These are phyloP conservation scores for Petrocephalus sullivani DNA, from an alignment of 2,797 vertebrate species.

Conservation along the genomic window DNA sequence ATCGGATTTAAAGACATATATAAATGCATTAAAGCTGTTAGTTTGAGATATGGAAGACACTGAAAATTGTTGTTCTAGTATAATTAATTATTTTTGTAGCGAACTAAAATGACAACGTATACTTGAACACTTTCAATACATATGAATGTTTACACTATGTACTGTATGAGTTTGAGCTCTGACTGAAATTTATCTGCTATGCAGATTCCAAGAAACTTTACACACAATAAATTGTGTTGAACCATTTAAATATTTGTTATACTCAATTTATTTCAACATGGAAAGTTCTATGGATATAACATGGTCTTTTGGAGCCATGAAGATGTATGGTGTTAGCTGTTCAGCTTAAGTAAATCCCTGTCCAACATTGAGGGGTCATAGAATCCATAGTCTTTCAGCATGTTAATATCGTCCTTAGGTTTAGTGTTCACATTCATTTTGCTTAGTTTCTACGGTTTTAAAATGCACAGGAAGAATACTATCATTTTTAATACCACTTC, in stretches of 20 bases:
- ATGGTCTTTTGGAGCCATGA: background rate
- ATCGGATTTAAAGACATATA: conserved; percentile 57
- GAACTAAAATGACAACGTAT: conserved; percentile 52
- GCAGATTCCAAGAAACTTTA: conserved; percentile 71
- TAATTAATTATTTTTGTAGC: conserved; percentile 53
- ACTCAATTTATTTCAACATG: conserved; percentile 10
- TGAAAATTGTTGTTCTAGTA: conserved; percentile 1
- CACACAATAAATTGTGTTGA: conserved; percentile 66
- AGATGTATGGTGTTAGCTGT: background rate
- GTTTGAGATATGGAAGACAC: background rate
- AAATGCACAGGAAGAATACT: background rate
- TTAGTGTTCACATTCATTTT: background rate
- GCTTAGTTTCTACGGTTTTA: background rate
- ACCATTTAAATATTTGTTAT: conserved; percentile 43
- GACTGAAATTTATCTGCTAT: conserved; percentile 64
- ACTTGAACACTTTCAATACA: conserved; percentile 61
- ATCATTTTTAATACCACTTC: background rate
- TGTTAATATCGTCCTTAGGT: background rate
- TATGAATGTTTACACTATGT: conserved; percentile 67
- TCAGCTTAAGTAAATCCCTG: background rate
- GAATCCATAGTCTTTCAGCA: background rate
- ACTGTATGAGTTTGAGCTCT: conserved; percentile 52
- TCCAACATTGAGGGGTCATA: too few species aligned
- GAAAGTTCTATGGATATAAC: background rate
- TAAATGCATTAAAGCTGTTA: conserved; percentile 23